phyloP scores from a whole-genome alignment of 2,797 vertebrate species.

The Dicrostonyx torquatus region DNA sequence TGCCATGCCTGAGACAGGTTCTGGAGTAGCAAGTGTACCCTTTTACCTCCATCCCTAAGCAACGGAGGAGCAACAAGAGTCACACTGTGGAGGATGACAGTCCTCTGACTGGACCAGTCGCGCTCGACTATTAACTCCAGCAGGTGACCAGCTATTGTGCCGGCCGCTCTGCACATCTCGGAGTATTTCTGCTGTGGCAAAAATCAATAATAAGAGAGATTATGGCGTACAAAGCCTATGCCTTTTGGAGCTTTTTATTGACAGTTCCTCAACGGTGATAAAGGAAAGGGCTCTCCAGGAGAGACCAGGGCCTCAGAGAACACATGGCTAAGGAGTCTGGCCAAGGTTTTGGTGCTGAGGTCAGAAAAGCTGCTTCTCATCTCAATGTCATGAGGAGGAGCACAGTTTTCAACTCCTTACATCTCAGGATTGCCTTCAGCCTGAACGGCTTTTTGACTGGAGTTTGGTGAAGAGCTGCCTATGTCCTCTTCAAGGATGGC shows the following conservation, averaged over 20 bases:
- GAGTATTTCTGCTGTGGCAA: not conserved
- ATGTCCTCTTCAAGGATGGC: rapidly evolving
- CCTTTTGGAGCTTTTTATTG: not conserved
- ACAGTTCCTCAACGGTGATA: rapidly evolving
- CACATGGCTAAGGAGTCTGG: not conserved
- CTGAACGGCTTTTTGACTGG: not conserved
- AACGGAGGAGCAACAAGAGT: not conserved
- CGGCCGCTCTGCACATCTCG: not conserved
- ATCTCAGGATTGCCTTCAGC: not conserved
- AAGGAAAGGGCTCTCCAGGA: not conserved
- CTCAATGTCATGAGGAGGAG: not conserved
- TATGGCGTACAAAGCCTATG: not conserved
- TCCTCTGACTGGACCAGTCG: not conserved
- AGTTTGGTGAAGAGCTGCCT: no score
- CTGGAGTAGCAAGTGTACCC: not conserved
- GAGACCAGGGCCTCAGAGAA: not conserved
- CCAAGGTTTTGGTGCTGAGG: not conserved
- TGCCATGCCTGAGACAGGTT: not conserved
- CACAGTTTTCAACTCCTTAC: not conserved
- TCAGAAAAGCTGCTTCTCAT: not conserved
- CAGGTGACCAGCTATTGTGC: not conserved
- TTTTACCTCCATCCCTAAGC: not conserved
- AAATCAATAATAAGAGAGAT: not conserved
- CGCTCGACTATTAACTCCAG: not conserved
- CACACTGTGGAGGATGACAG: not conserved